phyloP scores from a whole-genome alignment of 2,888 invertebrate genomes.

The Trachelus troglodyta region DNA sequence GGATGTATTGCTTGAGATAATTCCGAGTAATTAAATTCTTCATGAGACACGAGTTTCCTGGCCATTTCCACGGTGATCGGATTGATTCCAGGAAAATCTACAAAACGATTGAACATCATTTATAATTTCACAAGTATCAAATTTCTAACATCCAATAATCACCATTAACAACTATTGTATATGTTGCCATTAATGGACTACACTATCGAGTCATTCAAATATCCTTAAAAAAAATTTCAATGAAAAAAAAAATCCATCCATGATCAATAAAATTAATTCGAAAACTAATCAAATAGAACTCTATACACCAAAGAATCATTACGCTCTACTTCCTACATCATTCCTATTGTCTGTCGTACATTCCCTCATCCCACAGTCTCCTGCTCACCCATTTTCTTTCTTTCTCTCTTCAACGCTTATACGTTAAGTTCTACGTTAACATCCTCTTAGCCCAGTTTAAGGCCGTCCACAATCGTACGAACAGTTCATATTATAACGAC shows the following conservation, averaged over 20 bases:
- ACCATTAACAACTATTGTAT: too few species aligned
- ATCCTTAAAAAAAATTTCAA: too few species aligned
- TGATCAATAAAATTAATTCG: not conserved
- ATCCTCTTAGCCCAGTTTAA: slow-evolving; percentile 49
- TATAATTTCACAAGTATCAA: not conserved
- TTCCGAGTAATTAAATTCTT: slow-evolving; percentile 49
- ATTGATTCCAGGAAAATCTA: slow-evolving; percentile 60
- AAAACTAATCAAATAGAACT: not conserved
- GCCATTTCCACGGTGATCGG: slow-evolving; percentile 52
- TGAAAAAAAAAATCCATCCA: not conserved
- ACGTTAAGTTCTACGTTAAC: not conserved
- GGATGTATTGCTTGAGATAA: slow-evolving; percentile 62
- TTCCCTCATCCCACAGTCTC: not conserved
- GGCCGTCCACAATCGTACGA: slow-evolving; percentile 40
- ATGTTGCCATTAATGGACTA: too few species aligned
- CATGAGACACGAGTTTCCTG: slow-evolving; percentile 39
- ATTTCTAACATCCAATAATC: not conserved
- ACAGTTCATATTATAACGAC: slow-evolving; percentile 45
- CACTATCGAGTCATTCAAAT: too few species aligned
- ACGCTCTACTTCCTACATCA: not conserved
- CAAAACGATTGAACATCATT: not conserved
- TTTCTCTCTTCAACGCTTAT: not conserved
- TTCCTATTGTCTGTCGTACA: not conserved
- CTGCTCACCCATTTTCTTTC: slow-evolving; percentile 3
- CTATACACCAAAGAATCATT: not conserved